phyloP scores from a whole-genome alignment of 30 jellyfish, hydroid and myxozoan genomes.

The Cassiopea andromeda region DNA sequence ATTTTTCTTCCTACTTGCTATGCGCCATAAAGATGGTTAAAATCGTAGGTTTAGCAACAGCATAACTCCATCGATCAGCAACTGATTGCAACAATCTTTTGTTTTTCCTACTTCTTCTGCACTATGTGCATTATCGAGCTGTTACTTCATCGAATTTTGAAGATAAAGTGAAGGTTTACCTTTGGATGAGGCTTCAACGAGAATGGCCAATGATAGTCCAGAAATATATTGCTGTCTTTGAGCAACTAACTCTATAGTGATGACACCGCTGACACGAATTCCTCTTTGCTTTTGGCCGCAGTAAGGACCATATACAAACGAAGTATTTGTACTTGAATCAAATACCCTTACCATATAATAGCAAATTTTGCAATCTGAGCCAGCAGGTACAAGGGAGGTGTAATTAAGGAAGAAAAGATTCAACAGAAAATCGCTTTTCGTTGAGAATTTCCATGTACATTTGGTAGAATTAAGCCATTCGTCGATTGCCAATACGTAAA shows the following conservation, averaged over 20 bases:
- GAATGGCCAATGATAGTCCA: constrained; percentile 4
- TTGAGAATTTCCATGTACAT: constrained; percentile 10
- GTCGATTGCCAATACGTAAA: constrained; percentile 5
- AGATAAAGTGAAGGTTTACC: background rate
- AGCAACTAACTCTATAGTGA: constrained; percentile 7
- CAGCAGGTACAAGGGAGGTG: constrained; percentile 1
- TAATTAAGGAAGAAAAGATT: constrained; percentile 8
- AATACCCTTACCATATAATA: background rate
- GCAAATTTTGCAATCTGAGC: constrained; percentile 1
- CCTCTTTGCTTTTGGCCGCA: constrained; percentile 16
- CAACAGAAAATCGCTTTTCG: background rate
- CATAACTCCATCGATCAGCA: too few species aligned
- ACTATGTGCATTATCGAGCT: too few species aligned
- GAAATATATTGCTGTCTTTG: background rate
- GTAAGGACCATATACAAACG: background rate
- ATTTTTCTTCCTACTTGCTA: too few species aligned
- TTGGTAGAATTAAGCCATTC: background rate
- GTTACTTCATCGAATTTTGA: too few species aligned
- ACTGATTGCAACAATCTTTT: too few species aligned
- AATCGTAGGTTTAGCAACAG: too few species aligned
- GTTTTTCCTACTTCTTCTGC: too few species aligned
- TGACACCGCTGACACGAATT: constrained; percentile 2
- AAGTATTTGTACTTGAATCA: background rate
- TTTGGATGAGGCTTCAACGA: constrained; percentile 16
- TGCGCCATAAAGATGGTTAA: too few species aligned